These are phyloP conservation scores for Trematocara unimaculatum DNA, from an alignment of 2,113 vertebrate species.

Conservation along the genomic window DNA sequence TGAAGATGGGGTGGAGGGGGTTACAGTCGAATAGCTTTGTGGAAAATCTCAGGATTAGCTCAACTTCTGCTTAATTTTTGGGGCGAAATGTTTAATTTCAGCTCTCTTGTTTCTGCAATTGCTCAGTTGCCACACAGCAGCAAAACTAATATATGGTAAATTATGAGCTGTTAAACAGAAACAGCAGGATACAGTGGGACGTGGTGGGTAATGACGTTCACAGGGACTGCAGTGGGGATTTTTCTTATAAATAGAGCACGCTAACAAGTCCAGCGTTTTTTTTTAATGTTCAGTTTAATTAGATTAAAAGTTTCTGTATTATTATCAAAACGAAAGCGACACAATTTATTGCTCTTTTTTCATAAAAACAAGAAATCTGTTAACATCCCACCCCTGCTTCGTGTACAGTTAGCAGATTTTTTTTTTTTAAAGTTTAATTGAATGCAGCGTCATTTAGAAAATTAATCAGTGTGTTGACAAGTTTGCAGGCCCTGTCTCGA, in stretches of 20 bases:
- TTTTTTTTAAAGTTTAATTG: not conserved
- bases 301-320: not conserved
- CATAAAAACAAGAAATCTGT: not conserved
- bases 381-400: not conserved
- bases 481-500: not conserved
- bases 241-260: not conserved
- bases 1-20: not conserved
- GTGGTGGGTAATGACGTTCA: not conserved
- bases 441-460: not conserved
- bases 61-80: constrained; percentile 1
- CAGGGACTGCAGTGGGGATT: not conserved
- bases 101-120: not conserved
- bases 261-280: not conserved
- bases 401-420: not conserved
- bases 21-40: constrained; percentile 1
- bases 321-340: accelerated
- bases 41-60: constrained; percentile 32
- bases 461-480: not conserved
- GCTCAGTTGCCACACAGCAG: not conserved
- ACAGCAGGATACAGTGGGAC: not conserved
- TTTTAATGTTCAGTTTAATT: not conserved
- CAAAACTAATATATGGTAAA: constrained; percentile 22
- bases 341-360: not conserved
- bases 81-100: constrained; percentile 5
- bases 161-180: constrained; percentile 31